Base-by-base conservation (phyloP, 2,888 invertebrate genomes). In the Lapara coniferarum region DNA sequence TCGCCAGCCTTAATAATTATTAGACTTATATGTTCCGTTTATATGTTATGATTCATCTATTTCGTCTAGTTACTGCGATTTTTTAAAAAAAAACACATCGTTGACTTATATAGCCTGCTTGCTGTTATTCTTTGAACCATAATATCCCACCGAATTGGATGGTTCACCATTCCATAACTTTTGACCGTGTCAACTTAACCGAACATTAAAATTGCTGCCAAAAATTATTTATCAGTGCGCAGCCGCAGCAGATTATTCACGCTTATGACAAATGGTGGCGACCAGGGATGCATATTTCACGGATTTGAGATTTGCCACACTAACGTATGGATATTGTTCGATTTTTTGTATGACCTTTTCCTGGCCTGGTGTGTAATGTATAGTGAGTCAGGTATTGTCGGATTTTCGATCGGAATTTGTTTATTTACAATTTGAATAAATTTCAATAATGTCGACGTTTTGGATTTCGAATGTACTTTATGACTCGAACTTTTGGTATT, bases 201-300 rank as follows among this genome's bases (percentile, higher is more conserved):
- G 66, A 63, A 69, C 70, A 71, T 72, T 74, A 76, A 75, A 74
- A 63, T 71, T 69, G 67, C 71, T 73, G 75, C 75, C 90, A 86
- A 89, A 90, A 85, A 89, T 90, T 86, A 90, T 89, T 87, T 89
- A 88, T 88, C 85, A 85, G 80, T 73, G 67, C 75, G 75, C 71
- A 71, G 69, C 66, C 71, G n/a, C 75, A 56, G 71, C 71, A 82
- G 85, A 91, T 91, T 91, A 89, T 88, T 88, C 85, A 90, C 84
- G 85, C 83, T 80, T 77, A 84, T 89, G 91, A 90, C 90, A 91
- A 91, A 90, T 90, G 89, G 84, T 76, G 53, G 70, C 58, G 78
- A 69, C 73, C 75, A 66, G 72, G 76, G 74, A 75, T 77, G 81
- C 84, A 84, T 88, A 91, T 88, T 88, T 89, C 84, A 89, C 82